Base-by-base conservation (phyloP, 2,797 vertebrate genomes). In the Poeciliopsis presidionis region DNA sequence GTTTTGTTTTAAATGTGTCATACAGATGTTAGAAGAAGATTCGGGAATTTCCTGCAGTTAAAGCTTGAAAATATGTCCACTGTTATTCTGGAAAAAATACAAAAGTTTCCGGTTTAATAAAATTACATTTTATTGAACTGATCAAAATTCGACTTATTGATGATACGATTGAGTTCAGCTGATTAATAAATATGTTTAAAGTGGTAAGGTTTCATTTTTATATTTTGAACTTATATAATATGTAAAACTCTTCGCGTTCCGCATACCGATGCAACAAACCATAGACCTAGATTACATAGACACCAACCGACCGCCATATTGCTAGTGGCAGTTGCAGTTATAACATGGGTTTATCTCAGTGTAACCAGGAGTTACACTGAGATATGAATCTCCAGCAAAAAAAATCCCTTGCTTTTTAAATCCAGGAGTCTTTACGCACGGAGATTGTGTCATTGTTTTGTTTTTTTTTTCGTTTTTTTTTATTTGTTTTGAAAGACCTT, bases 21-120 rank as follows among this genome's bases (percentile, higher is more conserved):
- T 25, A 41, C 9, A 41, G 4, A 67, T 6, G 63, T 67, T 25
- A 72, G 39, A 51, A 33, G 2, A 22, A 49, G 20, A 18, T 33
- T 30, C 30, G 30, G 30, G 30, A 30, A 30, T 30, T 30, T 20
- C 0, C 46, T 33, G 2, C 0, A 49, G 30, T 18, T 6, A 7
- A 30, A 22, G 9, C 18, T 72, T 36, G 22, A 11, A 49, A 49
- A 63, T 18, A 30, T 47, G 28, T 49, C 46, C 18, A 22, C 28
- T 36, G 51, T 72, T 51, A 72, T 72, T 72, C 46, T 72, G 47
- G 47, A 53, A 73, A 36, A 51, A 11, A 18, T 9, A 51, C 30
- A 46, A 28, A 63, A 4, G n/a, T 33, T 53, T 49, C 46, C 41
- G 25, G 22, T 3, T 70, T 25, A 36, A 70, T 55, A 76, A 69